Evolutionary conservation across 2,888 invertebrate genomes (phyloP).

Genomic region (Ptychoptera contaminata): DNA sequence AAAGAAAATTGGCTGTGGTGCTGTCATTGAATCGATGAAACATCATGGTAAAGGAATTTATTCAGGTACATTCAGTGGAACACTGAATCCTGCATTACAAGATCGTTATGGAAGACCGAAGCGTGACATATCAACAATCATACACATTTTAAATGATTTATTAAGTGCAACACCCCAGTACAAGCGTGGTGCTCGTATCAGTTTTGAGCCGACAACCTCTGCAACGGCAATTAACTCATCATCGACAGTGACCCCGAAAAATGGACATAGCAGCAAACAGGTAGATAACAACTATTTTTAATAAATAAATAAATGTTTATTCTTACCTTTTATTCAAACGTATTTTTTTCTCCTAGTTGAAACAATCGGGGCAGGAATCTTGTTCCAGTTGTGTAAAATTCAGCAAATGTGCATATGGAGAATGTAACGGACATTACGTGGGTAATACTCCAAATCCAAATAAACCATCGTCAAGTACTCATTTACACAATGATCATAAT

Average conservation of each 20-base stretch:
- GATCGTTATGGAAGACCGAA: constrained; percentile 84
- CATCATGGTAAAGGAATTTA: constrained; percentile 91
- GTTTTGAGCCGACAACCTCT: constrained; percentile 25
- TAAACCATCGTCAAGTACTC: constrained; percentile 9
- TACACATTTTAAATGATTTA: constrained; percentile 88
- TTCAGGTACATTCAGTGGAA: constrained; percentile 92
- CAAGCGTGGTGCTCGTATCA: constrained; percentile 39
- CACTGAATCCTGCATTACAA: constrained; percentile 82
- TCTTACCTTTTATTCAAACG: neutral
- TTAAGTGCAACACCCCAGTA: constrained; percentile 67
- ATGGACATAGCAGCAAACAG: constrained; percentile 18
- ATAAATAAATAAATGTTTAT: too few species aligned
- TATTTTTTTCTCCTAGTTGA: neutral
- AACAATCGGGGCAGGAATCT: constrained; percentile 13
- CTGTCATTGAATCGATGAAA: constrained; percentile 82
- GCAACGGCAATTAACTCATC: constrained; percentile 13
- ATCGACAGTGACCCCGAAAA: neutral
- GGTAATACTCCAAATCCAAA: constrained; percentile 12
- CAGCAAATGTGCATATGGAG: constrained; percentile 28
- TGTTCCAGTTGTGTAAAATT: constrained; percentile 17
- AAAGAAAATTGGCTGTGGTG: constrained; percentile 42
- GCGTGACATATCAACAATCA: constrained; percentile 86
- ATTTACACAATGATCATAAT: constrained; percentile 1
- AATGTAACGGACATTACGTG: constrained; percentile 29
- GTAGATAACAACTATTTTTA: too few species aligned